Base-by-base conservation (phyloP, 64 coral and sea anemone species). In the Acropora yongei region DNA sequence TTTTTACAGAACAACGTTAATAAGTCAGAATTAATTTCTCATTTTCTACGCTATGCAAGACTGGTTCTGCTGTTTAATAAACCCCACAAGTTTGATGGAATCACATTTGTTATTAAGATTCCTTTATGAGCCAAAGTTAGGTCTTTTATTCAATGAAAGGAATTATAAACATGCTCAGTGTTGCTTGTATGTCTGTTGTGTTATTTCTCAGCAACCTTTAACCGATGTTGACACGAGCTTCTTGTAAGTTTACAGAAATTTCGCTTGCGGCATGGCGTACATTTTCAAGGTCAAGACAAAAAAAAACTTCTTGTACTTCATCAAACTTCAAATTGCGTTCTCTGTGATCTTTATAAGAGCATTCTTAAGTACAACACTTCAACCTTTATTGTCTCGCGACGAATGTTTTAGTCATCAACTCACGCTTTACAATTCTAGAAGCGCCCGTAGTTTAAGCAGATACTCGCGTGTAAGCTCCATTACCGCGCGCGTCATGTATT, bases 341-440 rank as follows among this genome's bases (percentile, higher is more conserved):
- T 89, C 39, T 50, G 30, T 67, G 91, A 44, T 84, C 74, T 20
- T 92, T 74, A 84, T 63, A 43, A 44, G 72, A 58, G 7, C 88
- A 80, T 90, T 83, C 43, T n/a, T 42, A 46, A 17, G 86, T 72
- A 65, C 86, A 78, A 68, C 68, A 55, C 87, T 87, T 81, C 8
- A 79, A 75, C 18, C 58, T 73, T 77, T 49, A 55, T 14, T 96
- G 89, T 42, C 7, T 71, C 63, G 30, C 30, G 46, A 76, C 65
- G 45, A 91, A 42, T 39, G 82, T 72, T 86, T 72, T 86, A 13
- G 85, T 76, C 45, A 91, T 53, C 40, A 61, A 77, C 73, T 91
- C 89, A 91, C 91, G 90, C 65, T 41, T 78, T 77, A 82, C 41
- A 14, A 75, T 41, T 90, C 87, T 51, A 50, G 10, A 75, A 88